Evolutionary conservation across 2,797 vertebrate genomes (phyloP), one percentile per base, ranked within the genome.

Genomic region (Pagetopsis macropterus): DNA sequence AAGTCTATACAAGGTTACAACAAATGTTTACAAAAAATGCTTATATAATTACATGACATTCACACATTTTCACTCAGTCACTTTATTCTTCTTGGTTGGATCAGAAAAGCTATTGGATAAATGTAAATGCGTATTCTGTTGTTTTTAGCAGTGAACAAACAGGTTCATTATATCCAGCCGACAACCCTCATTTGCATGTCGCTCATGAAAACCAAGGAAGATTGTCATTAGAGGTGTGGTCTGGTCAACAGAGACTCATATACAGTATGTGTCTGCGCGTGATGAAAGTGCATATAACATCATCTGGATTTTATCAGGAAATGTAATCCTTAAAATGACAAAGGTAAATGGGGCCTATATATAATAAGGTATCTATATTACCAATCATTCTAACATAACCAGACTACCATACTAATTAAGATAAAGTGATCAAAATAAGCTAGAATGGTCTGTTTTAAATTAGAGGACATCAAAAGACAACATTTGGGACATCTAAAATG

Each of bases 231-330:
- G 15, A 45, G 44, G 44, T 33, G 5, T 56, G 51, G 19, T 65
- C 50, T 3, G 8, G 37, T 15, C 63, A 52, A 43, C 23, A 55
- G n/a, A 51, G 19, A 41, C 33, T 41, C 13, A 10, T 40, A 48
- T 12, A 33, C 10, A 37, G 5, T 23, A 21, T 19, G 10, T 27
- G 19, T 19, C 14, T 60, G 27, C 27, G 12, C 16, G n/a, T 51
- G 41, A 64, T 41, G 43, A 31, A 44, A 23, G 21, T 54, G 15
- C 40, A 43, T 27, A 44, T 15, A 70, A 70, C 61, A 9, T 70
- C 9, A 70, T 45, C 21, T 19, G 17, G 23, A 27, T 16, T 52
- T 16, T 6, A 33, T 33, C 23, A 19, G 17, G 57, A 7, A 7
- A 37, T 9, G 8, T 7, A 37, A 9, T 9, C 33, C 33, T 37